Base-by-base conservation (phyloP, 2,888 invertebrate species). In the Dioctria linearis region DNA sequence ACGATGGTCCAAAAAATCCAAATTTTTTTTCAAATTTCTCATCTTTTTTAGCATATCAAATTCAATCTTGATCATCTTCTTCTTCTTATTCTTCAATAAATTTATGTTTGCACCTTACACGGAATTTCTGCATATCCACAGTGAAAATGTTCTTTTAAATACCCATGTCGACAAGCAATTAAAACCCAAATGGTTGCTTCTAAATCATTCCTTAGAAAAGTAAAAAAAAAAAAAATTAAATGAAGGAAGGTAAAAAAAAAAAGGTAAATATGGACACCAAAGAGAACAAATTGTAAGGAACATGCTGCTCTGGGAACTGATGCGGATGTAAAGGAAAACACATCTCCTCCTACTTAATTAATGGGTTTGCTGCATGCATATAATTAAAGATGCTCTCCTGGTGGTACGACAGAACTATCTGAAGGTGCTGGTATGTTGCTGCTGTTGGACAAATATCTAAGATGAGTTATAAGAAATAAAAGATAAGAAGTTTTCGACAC, bases 351-450 rank as follows among this genome's bases (percentile, higher is more conserved):
- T 6, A 63, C 73, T 80, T 80, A 80, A 80, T 80, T 80, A 80
- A 80, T 80, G 80, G 63, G 54, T 63, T 40, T 71, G 73, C 46
- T 63, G 80, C 80, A 80, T 80, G 80, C 73, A 80, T 80, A 73
- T 80, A 80, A 80, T 80, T 80, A 79, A 79, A 69, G 73, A 80
- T 61, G 57, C 57, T 57, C 57, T 57, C 57, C 57, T 57, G 57
- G 57, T 57, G 57, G 57, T 57, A 57, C 25, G 8, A 57, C 57
- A 13, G 57, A 13, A 57, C n/a, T 11, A 57, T 57, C 11, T 11
- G n/a, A 57, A 57, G 57, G 57, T 57, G 57, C 40, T 65, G 40
- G 65, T 65, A 65, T 65, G 6, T 65, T 37, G 65, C 65, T 65
- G 65, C 65, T 40, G 65, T 65, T 65, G 65, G 65, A 65, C 65